phyloP scores from a whole-genome alignment of 2,797 vertebrate genomes.

The Lepilemur ruficaudatus region DNA sequence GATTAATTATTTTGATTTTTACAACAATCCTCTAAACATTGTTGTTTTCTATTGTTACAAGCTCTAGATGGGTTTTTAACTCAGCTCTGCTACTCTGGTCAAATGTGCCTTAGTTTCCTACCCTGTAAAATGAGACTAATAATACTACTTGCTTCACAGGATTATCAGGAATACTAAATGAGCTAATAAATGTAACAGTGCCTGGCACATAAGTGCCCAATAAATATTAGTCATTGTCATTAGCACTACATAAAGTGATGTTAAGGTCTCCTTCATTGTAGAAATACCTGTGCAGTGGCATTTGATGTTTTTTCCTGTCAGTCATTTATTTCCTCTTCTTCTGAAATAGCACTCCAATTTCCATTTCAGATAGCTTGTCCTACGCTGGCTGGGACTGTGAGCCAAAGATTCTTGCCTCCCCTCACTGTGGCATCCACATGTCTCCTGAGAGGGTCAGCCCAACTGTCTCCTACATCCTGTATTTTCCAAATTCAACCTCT shows the following conservation, averaged over 20 bases:
- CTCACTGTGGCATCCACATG: accelerated
- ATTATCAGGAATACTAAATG: background rate
- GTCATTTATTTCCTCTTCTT: background rate
- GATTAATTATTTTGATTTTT: background rate
- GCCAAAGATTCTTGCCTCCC: background rate
- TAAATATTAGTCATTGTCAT: background rate
- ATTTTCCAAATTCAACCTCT: background rate
- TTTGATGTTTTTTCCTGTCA: background rate
- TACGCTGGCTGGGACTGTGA: accelerated
- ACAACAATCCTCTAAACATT: background rate
- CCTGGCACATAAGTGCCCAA: no score
- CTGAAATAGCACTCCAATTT: background rate
- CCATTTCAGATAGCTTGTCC: background rate
- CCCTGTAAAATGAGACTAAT: background rate
- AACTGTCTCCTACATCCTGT: background rate
- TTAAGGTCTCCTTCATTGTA: background rate
- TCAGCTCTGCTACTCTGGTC: background rate
- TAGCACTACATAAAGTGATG: background rate
- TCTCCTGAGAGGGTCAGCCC: background rate
- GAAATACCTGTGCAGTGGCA: background rate
- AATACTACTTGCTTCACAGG: background rate
- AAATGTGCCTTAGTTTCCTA: background rate
- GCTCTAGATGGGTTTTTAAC: background rate
- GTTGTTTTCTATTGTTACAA: background rate
- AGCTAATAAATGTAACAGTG: no score